Percentiles rank a stretch among this genome's conserved stretches.
Evolutionary conservation across 2,797 vertebrate species (phyloP).

Genomic region (Semotilus atromaculatus): DNA sequence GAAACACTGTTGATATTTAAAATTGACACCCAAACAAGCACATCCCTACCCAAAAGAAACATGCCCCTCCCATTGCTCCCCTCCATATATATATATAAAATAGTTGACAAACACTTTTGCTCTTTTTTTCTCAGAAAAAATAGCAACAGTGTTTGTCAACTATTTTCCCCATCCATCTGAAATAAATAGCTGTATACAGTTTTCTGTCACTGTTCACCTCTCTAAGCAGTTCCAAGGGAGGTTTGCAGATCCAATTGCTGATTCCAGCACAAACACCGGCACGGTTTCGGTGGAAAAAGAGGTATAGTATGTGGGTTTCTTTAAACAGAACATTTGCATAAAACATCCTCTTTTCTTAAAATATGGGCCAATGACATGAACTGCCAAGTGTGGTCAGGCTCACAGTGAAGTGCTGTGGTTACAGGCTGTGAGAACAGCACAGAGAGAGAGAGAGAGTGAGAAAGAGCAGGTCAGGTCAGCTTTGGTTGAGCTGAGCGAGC

Average conservation of each 20-base stretch:
- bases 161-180: not conserved
- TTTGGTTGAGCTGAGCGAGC: conserved; percentile 71
- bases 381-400: conserved; percentile 6
- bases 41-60: not conserved
- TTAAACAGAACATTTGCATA: not conserved
- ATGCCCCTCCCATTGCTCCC: not conserved
- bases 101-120: no score
- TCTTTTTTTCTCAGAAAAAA: no score
- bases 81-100: no score
- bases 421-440: not conserved
- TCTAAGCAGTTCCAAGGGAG: not conserved
- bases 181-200: not conserved
- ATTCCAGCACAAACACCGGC: not conserved
- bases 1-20: not conserved
- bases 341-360: conserved; percentile 32
- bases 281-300: not conserved
- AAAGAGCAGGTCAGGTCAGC: conserved; percentile 44
- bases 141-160: no score
- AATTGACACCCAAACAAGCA: not conserved
- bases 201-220: not conserved
- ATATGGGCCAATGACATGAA: not conserved
- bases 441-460: conserved; percentile 41
- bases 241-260: not conserved
- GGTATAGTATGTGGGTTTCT: not conserved
- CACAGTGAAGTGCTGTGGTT: conserved; percentile 29